These are phyloP conservation scores for Drosophila sordidapex DNA, from an alignment of 2,888 invertebrate genomes.

Conservation along the genomic window DNA sequence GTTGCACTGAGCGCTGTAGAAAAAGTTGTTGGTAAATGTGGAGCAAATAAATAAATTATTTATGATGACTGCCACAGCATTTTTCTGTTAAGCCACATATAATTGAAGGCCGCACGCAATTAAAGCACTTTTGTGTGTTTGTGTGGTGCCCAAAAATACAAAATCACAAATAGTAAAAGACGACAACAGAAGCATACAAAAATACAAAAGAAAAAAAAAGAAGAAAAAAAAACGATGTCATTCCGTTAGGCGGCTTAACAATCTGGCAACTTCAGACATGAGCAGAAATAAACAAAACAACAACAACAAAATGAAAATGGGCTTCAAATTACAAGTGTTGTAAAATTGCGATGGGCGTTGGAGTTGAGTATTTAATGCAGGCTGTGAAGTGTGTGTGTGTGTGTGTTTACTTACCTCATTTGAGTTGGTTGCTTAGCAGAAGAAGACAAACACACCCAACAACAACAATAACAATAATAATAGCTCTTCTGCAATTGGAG, in stretches of 20 bases:
- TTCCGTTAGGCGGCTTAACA: conserved; percentile 65
- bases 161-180: background rate
- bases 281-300: conserved; percentile 20
- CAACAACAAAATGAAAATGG: conserved; percentile 17
- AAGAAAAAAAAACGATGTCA: conserved; percentile 43
- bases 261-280: conserved; percentile 13
- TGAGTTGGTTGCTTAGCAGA: conserved; percentile 67
- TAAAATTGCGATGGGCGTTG: conserved; percentile 23
- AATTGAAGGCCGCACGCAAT: conserved; percentile 75
- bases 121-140: conserved; percentile 49
- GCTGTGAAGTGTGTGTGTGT: conserved; percentile 8
- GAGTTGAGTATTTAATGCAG: conserved; percentile 1
- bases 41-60: conserved; percentile 63
- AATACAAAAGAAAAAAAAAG: conserved; percentile 5
- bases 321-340: conserved; percentile 57
- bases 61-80: conserved; percentile 46
- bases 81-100: conserved; percentile 10
- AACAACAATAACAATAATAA: conserved; percentile 27
- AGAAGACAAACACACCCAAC: conserved; percentile 32
- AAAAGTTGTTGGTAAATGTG: conserved; percentile 33
- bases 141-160: conserved; percentile 9
- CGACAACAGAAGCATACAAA: background rate
- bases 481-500: conserved; percentile 61
- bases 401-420: conserved; percentile 66
- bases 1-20: conserved; percentile 8